These are phyloP conservation scores for Cryptomyrus ogoouensis DNA, from an alignment of 2,113 vertebrate species.

Conservation along the genomic window DNA sequence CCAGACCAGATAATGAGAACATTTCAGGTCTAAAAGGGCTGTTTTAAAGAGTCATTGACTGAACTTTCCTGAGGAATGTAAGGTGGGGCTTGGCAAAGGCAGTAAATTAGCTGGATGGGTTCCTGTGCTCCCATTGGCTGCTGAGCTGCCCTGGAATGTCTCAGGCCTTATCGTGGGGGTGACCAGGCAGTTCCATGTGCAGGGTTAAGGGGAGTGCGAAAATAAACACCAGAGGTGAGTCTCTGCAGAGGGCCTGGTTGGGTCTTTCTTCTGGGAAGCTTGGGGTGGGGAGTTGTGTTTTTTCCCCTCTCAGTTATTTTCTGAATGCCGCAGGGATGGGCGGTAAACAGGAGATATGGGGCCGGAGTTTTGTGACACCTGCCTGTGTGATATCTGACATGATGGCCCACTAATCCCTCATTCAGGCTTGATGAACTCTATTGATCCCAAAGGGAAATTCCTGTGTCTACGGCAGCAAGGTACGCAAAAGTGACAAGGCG, in stretches of 20 bases:
- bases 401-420: background rate
- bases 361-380: background rate
- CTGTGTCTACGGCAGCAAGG: background rate
- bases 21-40: conserved; percentile 5
- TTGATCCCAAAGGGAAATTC: background rate
- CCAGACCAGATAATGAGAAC: conserved; percentile 6
- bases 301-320: conserved; percentile 29
- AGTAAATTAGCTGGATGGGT: conserved; percentile 17
- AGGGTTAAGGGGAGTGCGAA: conserved; percentile 19
- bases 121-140: conserved; percentile 24
- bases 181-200: conserved; percentile 17
- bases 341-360: conserved; percentile 21
- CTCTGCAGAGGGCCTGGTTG: background rate
- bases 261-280: conserved; percentile 12
- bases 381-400: background rate
- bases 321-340: conserved; percentile 25
- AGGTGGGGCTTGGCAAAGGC: conserved; percentile 16
- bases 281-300: conserved; percentile 19
- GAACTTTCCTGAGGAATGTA: conserved; percentile 23
- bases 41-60: conserved; percentile 13
- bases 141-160: conserved; percentile 11
- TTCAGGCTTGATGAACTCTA: background rate
- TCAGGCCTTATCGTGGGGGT: conserved; percentile 20
- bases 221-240: conserved; percentile 37
- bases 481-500: background rate